Evolutionary conservation across 2,797 vertebrate species (phyloP), one percentile per base, ranked within the genome.

Genomic region (Mionectes olivaceus): DNA sequence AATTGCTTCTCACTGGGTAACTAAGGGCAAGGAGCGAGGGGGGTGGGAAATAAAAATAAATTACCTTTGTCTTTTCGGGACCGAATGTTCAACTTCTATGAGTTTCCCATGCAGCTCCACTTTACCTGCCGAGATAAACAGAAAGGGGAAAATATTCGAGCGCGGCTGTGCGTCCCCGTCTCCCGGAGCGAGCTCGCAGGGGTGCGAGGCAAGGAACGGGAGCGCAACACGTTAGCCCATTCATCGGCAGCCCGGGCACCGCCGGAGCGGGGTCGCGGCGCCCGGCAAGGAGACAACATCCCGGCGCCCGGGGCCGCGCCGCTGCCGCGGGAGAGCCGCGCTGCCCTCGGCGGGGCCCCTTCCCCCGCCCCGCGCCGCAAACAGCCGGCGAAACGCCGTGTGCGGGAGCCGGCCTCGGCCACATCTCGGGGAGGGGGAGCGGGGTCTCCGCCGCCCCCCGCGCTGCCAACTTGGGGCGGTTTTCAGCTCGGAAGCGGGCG

Each of bases 51-150:
- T 7, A 55, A 52, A 92, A 80, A 77, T 35, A 69, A 88, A 97
- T 98, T 99, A 99, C 99, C 99, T 99, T 98, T 99, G 99, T 98
- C 99, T 99, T 98, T 99, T 99, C 82, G 99, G 99, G 93, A 99
- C 99, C 33, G 99, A 99, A 96, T 99, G 98, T 91, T 99, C 99
- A 97, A 99, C 99, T 98, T 99, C 99, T 88, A 99, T 98, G 98
- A 99, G 96, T 98, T 99, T 99, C 90, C 99, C 99, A 93, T 99
- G 99, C 96, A 99, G 98, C 98, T 99, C 99, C 98, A 98, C 99
- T 99, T 99, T 99, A 98, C 99, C 99, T 99, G 98, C 46, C 97
- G 97, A 96, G 43, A 97, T 11, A 93, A 94, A 91, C n/a, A 93
- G 85, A 91, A 78, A 65, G 47, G 56, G 60, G 39, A 39, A 68